These are phyloP conservation scores for Pseudanteris insignis DNA, from an alignment of 2,888 invertebrate species.

Conservation along the genomic window DNA sequence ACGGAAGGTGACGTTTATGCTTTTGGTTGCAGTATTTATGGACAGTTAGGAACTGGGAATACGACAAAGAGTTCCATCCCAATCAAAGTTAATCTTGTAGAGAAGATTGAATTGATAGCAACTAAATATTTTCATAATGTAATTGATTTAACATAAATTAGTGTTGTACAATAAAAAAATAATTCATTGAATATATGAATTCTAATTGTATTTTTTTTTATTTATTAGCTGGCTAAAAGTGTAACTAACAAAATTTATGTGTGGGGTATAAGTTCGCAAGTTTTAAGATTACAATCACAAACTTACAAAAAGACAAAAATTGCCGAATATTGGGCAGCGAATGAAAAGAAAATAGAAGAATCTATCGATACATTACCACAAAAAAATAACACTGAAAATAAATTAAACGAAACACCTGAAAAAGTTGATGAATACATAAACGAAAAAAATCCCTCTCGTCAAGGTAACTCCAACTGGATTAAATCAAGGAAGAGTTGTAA, in stretches of 20 bases:
- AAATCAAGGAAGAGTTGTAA: constrained; percentile 37
- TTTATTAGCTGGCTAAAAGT: constrained; percentile 25
- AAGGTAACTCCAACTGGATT: constrained; percentile 15
- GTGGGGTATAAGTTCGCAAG: constrained; percentile 84
- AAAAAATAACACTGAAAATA: constrained; percentile 23
- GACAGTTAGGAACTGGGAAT: constrained; percentile 75
- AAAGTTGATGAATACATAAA: constrained; percentile 9
- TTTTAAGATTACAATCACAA: constrained; percentile 74
- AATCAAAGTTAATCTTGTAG: constrained; percentile 68
- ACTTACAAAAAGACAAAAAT: constrained; percentile 71
- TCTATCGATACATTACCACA: constrained; percentile 15
- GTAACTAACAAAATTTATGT: constrained; percentile 72
- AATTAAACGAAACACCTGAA: constrained; percentile 5
- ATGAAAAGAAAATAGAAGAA: constrained; percentile 57
- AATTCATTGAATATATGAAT: neutral
- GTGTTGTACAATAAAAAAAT: constrained; percentile 2
- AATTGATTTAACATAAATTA: too few relatives aligned
- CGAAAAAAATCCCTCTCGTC: constrained; percentile 17
- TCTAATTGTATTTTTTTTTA: constrained; percentile 1
- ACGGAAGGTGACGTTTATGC: constrained; percentile 76
- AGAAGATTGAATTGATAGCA: constrained; percentile 69
- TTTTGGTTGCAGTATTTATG: constrained; percentile 80
- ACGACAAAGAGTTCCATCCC: constrained; percentile 72
- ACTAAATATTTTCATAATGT: constrained; percentile 83
- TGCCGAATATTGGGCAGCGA: constrained; percentile 67